Evolutionary conservation across 1,140 invertebrate genomes (phyloP).

Genomic region (Pteromalus puparum): DNA sequence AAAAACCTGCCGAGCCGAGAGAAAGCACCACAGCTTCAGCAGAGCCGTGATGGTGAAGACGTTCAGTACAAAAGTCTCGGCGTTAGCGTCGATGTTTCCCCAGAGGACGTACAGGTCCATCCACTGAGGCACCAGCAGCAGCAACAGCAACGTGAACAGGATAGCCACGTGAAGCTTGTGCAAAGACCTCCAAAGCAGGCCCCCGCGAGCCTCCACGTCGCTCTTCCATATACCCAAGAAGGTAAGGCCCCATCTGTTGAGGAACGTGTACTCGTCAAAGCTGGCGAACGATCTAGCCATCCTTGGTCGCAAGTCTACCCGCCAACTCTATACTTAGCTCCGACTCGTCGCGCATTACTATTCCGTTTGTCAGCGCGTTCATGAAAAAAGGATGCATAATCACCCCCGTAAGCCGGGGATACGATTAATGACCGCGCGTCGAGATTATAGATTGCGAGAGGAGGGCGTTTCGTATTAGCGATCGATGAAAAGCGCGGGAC

Average conservation of each 20-base stretch:
- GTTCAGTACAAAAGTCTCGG: constrained; percentile 45
- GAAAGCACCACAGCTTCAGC: constrained; percentile 18
- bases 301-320: not conserved
- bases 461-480: not conserved
- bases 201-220: not conserved
- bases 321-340: no score
- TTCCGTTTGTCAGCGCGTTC: no score
- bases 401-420: no score
- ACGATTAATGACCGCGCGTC: constrained; percentile 2
- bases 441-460: no score
- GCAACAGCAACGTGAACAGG: not conserved
- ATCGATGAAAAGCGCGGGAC: constrained; percentile 29
- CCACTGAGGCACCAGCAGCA: constrained; percentile 45
- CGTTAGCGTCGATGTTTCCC: constrained; percentile 44
- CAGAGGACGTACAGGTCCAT: constrained; percentile 45
- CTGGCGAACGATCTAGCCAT: not conserved
- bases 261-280: constrained; percentile 41
- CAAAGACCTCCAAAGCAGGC: not conserved
- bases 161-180: not conserved
- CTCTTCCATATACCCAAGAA: constrained; percentile 21
- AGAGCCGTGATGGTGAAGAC: constrained; percentile 43
- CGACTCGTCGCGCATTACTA: no score
- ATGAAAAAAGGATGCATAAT: no score
- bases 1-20: not conserved
- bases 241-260: constrained; percentile 39